Evolutionary conservation across 2,888 invertebrate genomes (phyloP), one percentile per base, ranked within the genome.

Genomic region (Pollenia griseotomentosa): DNA sequence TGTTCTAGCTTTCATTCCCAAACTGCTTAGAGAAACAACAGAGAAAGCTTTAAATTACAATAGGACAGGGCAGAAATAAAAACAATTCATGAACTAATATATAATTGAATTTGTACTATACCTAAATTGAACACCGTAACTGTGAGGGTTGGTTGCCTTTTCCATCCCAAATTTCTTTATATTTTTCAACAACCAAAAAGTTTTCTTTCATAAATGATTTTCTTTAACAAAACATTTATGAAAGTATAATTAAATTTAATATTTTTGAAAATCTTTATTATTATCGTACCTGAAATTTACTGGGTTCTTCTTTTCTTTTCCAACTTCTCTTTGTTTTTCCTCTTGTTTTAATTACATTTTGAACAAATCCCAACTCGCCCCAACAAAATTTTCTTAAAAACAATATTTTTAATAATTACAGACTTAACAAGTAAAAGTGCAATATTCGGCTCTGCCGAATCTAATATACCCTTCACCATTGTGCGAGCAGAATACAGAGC

Each of bases 191-290:
- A 48, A 14, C 12, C 12, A 59, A 8, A 59, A 5, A 59, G 8
- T 6, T 2, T 40, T 33, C 7, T 8, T 1, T 33, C 1, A 2
- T 12, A 6, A 59, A 57, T 10, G 57, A 59, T 59, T 59, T 51
- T 59, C 2, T 14, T 59, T 59, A 1, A 59, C 33, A 48, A 68
- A 51, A 12, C 16, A 16, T 44, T 71, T n/a, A 23, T 51, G 12
- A 10, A 61, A 10, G n/a, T 53, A 19, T 63, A 75, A 75, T 75
- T 53, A 75, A 63, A 75, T 63, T 75, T 23, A 23, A 73, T 59
- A 19, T n/a, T 23, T 59, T n/a, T 16, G 1, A 57, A 57, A 19
- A 44, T 16, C 3, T 7, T 65, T 12, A 48, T 57, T 68, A 51
- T 48, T 40, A 11, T 53, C 40, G 40, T 53, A 40, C 53, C 23